Base-by-base conservation (phyloP, 2,888 invertebrate genomes). In the Microplitis manilae region DNA sequence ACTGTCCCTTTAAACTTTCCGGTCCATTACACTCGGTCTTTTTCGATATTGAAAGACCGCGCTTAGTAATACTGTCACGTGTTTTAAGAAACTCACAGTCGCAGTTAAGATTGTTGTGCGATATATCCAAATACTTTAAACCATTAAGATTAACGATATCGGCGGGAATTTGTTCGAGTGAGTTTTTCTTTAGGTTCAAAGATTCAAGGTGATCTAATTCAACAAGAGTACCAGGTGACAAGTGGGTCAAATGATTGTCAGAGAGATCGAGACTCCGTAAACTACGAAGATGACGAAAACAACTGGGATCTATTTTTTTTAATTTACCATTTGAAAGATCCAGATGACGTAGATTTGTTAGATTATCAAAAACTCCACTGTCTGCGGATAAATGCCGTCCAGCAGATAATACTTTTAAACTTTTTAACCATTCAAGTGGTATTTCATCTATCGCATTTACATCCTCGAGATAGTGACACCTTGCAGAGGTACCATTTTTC, bases 71-170 rank as follows among this genome's bases (percentile, higher is more conserved):
- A 82, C 91, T 91, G 84, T 95, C 93, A 80, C 94, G 92, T 69
- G 92, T 91, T 80, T 92, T 90, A 77, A 95, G 88, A 77, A 94
- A 94, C 80, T 92, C 92, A 86, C 95, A 95, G 40, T 94, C 92
- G 89, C 95, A 96, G 83, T 93, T 91, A 6, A 96, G 90, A 60
- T 93, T 93, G 87, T 96, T 96, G 67, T 93, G 93, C 71, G 92
- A 91, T 77, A 96, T 85, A 86, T 94, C 93, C 77, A 96, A 90
- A 83, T 92, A 92, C 86, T 92, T 92, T 75, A 95, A 89, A 83
- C 91, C 89, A 67, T 90, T 90, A 76, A 94, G 89, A 81, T 90
- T 90, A 38, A 89, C 90, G 76, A 94, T 86, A 82, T 94, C 93
- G 75, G 91, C 86, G 6, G 94, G 93, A 79, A 94, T 90, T 86